phyloP scores from a whole-genome alignment of 2,797 vertebrate genomes.

The Ctenopoma kingsleyae region DNA sequence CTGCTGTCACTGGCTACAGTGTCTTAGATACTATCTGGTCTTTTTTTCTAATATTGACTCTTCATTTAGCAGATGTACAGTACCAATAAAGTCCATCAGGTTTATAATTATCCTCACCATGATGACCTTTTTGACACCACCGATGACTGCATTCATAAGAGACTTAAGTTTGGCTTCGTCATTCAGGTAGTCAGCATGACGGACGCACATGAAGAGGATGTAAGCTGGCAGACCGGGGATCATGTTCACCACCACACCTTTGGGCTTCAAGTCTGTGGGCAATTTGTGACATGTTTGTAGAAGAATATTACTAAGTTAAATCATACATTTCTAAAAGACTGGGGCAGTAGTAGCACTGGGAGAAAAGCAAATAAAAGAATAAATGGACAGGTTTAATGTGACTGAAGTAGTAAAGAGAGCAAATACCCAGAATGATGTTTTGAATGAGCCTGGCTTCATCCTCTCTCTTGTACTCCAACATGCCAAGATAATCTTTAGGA shows the following conservation, averaged over 20 bases:
- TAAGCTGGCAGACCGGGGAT: constrained; percentile 92
- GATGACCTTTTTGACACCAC: constrained; percentile 90
- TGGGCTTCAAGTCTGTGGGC: constrained; percentile 91
- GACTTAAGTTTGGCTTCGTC: constrained; percentile 92
- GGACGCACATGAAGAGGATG: constrained; percentile 96
- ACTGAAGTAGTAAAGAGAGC: not conserved
- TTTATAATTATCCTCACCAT: constrained; percentile 80
- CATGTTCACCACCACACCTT: constrained; percentile 95
- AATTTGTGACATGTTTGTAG: not conserved
- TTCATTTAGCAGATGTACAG: constrained; percentile 3
- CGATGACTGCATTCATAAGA: constrained; percentile 89
- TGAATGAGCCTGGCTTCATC: constrained; percentile 91
- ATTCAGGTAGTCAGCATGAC: constrained; percentile 93
- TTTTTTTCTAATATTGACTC: not conserved
- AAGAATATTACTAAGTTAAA: not conserved
- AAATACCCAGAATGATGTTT: constrained; percentile 92
- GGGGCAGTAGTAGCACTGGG: too few species aligned
- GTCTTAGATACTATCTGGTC: not conserved
- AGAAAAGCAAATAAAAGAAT: not conserved
- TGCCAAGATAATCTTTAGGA: constrained; percentile 92
- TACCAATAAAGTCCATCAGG: constrained; percentile 9
- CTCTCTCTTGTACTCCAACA: constrained; percentile 93
- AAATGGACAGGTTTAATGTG: not conserved
- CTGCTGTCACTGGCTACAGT: not conserved
- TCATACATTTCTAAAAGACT: not conserved